A percentile compares a stretch with the other conserved stretches of the same genome.
These are phyloP conservation scores for Schlechtendalia chinensis DNA, from an alignment of 1,140 invertebrate genomes.

Conservation along the genomic window DNA sequence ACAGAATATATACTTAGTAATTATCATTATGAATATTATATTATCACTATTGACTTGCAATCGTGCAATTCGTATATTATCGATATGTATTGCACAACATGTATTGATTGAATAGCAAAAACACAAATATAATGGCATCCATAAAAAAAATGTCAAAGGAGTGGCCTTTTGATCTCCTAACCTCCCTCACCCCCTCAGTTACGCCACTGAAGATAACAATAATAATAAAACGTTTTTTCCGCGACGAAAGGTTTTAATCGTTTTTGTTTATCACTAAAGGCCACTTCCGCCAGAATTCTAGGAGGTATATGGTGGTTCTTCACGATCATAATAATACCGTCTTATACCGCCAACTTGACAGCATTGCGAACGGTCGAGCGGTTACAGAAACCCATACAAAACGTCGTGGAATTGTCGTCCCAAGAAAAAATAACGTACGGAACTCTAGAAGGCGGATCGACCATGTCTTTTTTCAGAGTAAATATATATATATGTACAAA, in stretches of 20 bases:
- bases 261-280: constrained; percentile 60
- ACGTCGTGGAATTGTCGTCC: constrained; percentile 87
- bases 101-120: too few relatives aligned
- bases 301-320: constrained; percentile 99
- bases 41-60: too few relatives aligned
- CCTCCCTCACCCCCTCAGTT: too few relatives aligned
- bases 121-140: too few relatives aligned
- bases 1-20: too few relatives aligned
- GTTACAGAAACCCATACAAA: constrained; percentile 96
- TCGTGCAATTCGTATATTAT: too few relatives aligned
- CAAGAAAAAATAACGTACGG: constrained; percentile 94
- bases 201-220: neutral
- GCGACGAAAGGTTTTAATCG: neutral
- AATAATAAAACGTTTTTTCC: neutral
- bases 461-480: constrained; percentile 95
- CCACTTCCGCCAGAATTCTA: constrained; percentile 88
- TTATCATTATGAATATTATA: too few relatives aligned
- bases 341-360: constrained; percentile 94
- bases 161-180: too few relatives aligned
- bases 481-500: constrained; percentile 58
- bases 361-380: constrained; percentile 96
- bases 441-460: constrained; percentile 88
- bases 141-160: too few relatives aligned
- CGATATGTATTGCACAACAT: too few relatives aligned
- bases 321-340: constrained; percentile 96